phyloP scores from a whole-genome alignment of 2,888 invertebrate species.

The Mimumesa dahlbomi region DNA sequence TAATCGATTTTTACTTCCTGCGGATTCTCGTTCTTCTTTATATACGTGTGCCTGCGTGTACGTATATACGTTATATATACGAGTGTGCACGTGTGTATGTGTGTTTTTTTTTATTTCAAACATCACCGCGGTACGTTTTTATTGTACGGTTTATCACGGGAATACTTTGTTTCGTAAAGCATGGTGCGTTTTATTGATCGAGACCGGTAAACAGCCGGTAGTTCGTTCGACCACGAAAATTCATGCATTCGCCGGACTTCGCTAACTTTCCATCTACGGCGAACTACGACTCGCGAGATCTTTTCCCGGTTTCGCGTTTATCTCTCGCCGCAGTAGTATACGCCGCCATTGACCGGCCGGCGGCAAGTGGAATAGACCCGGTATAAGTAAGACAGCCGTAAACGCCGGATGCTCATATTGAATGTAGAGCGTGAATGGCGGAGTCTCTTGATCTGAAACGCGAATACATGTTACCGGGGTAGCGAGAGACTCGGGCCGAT shows the following conservation, averaged over 20 bases:
- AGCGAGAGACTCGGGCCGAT: constrained; percentile 1
- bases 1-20: constrained; percentile 38
- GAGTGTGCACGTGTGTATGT: too few relatives aligned
- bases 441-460: neutral
- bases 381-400: constrained; percentile 25
- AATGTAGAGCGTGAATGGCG: neutral
- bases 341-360: constrained; percentile 9
- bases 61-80: too few relatives aligned
- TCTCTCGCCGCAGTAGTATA: neutral
- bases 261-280: too few relatives aligned
- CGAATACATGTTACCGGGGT: neutral
- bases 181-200: constrained; percentile 37
- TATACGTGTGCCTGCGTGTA: too few relatives aligned
- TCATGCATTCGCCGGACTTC: constrained; percentile 22
- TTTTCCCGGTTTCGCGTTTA: neutral
- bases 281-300: too few relatives aligned
- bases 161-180: neutral
- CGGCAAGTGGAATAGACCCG: constrained; percentile 24
- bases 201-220: constrained; percentile 36
- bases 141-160: too few relatives aligned
- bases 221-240: constrained; percentile 39
- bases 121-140: neutral
- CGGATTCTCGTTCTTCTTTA: neutral
- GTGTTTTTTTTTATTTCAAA: too few relatives aligned
- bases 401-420: neutral